Percentiles rank a stretch among this genome's conserved stretches.
Conservation (phyloP, 2,888 invertebrate genomes). For the Andrena bicolor region DNA sequence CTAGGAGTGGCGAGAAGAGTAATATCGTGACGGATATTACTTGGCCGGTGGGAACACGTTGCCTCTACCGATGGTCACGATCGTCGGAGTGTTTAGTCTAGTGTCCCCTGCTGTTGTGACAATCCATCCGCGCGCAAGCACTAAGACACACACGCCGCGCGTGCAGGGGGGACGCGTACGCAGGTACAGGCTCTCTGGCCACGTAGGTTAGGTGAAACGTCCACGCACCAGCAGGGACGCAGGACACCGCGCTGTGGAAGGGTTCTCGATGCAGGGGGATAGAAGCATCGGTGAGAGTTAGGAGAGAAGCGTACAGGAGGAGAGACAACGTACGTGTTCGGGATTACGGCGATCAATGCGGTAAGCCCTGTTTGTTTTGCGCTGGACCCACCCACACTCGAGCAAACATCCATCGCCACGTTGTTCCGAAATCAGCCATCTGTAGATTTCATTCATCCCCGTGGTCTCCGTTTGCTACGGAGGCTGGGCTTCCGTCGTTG, state of each 20-base stretch:
- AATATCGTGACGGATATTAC: conserved; percentile 75
- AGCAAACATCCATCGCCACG: conserved; percentile 60
- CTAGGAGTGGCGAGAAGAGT: conserved; percentile 34
- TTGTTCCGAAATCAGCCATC: conserved; percentile 70
- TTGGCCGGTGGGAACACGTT: conserved; percentile 73
- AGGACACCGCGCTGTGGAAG: conserved; percentile 56
- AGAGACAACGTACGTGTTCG: conserved; percentile 77
- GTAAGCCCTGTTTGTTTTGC: conserved; percentile 82
- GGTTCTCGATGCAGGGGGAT: conserved; percentile 52
- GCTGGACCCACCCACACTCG: conserved; percentile 72
- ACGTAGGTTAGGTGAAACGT: conserved; percentile 53
- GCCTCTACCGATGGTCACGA: conserved; percentile 77
- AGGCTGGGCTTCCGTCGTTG: conserved; percentile 36
- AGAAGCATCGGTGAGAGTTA: conserved; percentile 64
- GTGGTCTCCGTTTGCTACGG: conserved; percentile 60
- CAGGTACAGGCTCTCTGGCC: conserved; percentile 54
- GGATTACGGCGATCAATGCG: conserved; percentile 83
- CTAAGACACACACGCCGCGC: conserved; percentile 57
- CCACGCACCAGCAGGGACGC: conserved; percentile 61
- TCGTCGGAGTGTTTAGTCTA: conserved; percentile 82
- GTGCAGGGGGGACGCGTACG: conserved; percentile 37
- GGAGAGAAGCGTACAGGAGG: conserved; percentile 60
- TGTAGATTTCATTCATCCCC: conserved; percentile 73
- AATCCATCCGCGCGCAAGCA: conserved; percentile 79
- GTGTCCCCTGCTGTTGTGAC: conserved; percentile 81